These are phyloP conservation scores for Hemiscyllium ocellatum DNA, from an alignment of 2,113 vertebrate species.

Conservation along the genomic window DNA sequence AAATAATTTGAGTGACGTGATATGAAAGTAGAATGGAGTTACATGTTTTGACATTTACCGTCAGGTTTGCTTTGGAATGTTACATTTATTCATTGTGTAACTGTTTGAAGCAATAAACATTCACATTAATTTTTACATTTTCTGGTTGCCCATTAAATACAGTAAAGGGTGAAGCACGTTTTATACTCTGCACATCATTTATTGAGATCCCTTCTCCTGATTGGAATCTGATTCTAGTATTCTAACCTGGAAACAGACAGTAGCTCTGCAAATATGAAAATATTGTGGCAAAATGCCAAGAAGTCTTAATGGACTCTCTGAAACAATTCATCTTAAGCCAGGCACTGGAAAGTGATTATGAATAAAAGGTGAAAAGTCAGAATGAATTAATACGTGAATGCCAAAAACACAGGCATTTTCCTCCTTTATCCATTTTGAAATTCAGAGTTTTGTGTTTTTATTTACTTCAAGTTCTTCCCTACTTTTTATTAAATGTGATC, in stretches of 20 bases:
- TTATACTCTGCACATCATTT: neutral
- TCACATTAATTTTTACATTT: neutral
- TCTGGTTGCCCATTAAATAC: neutral
- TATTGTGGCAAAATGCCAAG: neutral
- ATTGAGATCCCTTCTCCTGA: neutral
- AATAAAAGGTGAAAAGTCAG: neutral
- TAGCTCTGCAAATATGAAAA: neutral
- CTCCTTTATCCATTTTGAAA: neutral
- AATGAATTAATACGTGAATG: neutral
- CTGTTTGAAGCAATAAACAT: neutral
- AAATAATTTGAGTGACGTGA: neutral
- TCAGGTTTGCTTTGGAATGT: neutral
- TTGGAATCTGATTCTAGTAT: slow-evolving; percentile 13
- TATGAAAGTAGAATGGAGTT: neutral
- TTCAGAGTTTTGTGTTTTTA: neutral
- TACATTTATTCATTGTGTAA: neutral
- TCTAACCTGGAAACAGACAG: neutral
- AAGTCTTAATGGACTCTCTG: neutral
- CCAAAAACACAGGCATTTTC: neutral
- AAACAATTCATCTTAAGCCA: slow-evolving; percentile 13
- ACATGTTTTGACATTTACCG: neutral
- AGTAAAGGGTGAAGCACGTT: neutral
- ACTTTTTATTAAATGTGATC: neutral
- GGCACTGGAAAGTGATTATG: neutral
- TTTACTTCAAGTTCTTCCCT: neutral